Evolutionary conservation across 2,113 vertebrate genomes (phyloP).

Genomic region (Ovis canadensis): DNA sequence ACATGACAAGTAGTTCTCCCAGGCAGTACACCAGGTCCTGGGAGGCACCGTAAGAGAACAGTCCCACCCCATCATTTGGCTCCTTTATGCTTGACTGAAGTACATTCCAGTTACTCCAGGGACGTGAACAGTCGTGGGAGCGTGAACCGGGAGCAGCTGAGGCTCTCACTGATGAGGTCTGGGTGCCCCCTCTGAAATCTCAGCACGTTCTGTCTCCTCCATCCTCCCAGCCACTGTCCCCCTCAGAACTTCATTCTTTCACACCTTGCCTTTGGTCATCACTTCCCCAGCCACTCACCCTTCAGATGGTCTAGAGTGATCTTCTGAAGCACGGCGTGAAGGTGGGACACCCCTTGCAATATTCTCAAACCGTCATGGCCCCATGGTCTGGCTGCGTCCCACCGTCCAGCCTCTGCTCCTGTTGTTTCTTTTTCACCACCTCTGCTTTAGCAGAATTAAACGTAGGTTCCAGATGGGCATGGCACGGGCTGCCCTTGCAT

Average conservation of each 20-base stretch:
- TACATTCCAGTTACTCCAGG: background rate
- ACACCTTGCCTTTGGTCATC: background rate
- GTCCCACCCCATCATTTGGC: background rate
- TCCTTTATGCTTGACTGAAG: background rate
- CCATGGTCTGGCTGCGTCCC: rapidly evolving
- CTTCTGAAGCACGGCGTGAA: background rate
- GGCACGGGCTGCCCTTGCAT: rapidly evolving
- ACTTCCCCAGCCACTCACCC: background rate
- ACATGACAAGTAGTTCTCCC: background rate
- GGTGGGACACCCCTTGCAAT: background rate
- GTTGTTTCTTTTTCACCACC: background rate
- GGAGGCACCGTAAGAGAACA: background rate
- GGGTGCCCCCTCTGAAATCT: background rate
- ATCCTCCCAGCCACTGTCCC: background rate
- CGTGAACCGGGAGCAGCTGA: background rate
- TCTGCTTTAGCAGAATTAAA: background rate
- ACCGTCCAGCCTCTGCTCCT: background rate
- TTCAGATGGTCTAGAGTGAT: background rate
- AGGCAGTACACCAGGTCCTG: background rate
- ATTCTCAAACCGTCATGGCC: background rate
- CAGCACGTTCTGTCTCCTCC: background rate
- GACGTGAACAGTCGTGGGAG: background rate
- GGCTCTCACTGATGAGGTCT: background rate
- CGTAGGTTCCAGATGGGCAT: background rate
- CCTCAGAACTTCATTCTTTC: background rate